Percentiles rank a stretch among this genome's conserved stretches.
Conservation (phyloP, 1,140 invertebrate species). For the Zaprionus inermis region DNA sequence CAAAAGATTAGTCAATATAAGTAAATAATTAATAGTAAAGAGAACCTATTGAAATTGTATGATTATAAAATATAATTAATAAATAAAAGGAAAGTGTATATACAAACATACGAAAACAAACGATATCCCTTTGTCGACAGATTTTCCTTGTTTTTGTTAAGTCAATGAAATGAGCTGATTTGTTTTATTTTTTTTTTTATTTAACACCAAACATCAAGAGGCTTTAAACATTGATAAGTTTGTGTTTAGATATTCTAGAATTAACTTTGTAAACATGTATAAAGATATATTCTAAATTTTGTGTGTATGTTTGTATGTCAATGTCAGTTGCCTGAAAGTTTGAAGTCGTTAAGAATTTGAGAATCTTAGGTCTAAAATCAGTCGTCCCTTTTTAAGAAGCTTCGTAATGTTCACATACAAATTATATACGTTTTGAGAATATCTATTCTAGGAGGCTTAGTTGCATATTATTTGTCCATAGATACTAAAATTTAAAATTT, state of each 20-base stretch:
- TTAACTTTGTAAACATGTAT: conserved; percentile 43
- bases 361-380: conserved; percentile 11
- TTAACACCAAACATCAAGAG: conserved; percentile 54
- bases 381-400: not conserved
- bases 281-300: conserved; percentile 41
- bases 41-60: conserved; percentile 69
- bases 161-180: conserved; percentile 33
- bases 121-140: not conserved
- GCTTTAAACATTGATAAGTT: conserved; percentile 49
- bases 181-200: conserved; percentile 35
- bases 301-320: conserved; percentile 13
- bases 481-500: conserved; percentile 10
- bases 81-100: conserved; percentile 68
- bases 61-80: conserved; percentile 68
- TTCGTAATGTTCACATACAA: conserved; percentile 1
- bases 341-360: conserved; percentile 18
- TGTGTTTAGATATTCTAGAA: conserved; percentile 26
- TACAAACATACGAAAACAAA: conserved; percentile 45
- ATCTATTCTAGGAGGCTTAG: not conserved
- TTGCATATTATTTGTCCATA: conserved; percentile 14
- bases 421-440: not conserved
- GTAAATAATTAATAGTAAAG: conserved; percentile 70
- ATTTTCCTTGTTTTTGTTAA: not conserved
- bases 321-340: not conserved
- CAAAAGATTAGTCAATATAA: conserved; percentile 70